Percentiles rank a stretch among this genome's conserved stretches.
Conservation (phyloP, 2,888 invertebrate genomes). For the Actias luna region DNA sequence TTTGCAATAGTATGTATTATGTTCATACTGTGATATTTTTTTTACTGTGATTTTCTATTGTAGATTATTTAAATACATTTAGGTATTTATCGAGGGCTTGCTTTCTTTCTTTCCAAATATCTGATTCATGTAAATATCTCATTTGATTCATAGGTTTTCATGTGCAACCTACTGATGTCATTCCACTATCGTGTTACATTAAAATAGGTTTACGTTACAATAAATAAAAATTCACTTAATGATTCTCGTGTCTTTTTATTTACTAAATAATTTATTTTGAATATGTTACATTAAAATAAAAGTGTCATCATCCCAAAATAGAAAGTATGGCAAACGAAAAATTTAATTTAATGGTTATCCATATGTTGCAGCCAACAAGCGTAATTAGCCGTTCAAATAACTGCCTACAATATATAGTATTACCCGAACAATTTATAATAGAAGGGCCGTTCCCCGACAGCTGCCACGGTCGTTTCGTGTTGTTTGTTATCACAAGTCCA, state of each 20-base stretch:
- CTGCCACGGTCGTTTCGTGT: too few species aligned
- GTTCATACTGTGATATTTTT: slow-evolving; percentile 77
- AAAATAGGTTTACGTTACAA: slow-evolving; percentile 22
- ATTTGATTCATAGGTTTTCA: slow-evolving; percentile 23
- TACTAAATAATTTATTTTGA: too few species aligned
- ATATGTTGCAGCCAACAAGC: too few species aligned
- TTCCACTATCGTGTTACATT: slow-evolving; percentile 44
- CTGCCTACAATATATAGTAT: too few species aligned
- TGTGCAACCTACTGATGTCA: slow-evolving; percentile 26
- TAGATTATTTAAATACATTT: slow-evolving; percentile 55
- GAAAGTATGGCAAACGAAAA: too few species aligned
- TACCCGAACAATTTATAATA: too few species aligned
- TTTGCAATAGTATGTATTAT: slow-evolving; percentile 42
- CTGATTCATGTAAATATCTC: slow-evolving; percentile 10
- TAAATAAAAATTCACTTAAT: neutral
- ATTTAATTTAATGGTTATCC: too few species aligned
- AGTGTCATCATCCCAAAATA: too few species aligned
- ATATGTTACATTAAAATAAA: too few species aligned
- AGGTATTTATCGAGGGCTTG: slow-evolving; percentile 35
- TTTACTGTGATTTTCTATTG: slow-evolving; percentile 61
- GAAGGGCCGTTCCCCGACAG: too few species aligned
- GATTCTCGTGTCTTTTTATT: neutral
- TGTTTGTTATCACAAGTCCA: too few species aligned
- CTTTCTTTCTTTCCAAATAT: slow-evolving; percentile 28
- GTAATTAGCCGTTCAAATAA: too few species aligned